Conservation (phyloP, 2,888 invertebrate genomes). For the Lasioglossum lativentre region DNA sequence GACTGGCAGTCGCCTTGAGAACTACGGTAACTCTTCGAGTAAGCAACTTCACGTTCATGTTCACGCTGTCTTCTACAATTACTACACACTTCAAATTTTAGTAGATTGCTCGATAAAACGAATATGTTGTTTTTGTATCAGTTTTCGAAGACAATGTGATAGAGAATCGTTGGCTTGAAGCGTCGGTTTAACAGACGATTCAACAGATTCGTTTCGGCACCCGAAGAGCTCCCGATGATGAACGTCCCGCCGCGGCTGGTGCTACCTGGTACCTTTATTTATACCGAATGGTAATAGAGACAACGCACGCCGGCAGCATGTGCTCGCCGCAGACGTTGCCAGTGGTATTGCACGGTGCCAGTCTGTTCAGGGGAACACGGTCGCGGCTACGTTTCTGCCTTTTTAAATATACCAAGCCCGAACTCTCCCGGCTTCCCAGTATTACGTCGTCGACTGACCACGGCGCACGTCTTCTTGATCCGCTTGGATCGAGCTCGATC, state of each 20-base stretch:
- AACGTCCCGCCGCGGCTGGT: neutral
- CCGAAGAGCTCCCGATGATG: neutral
- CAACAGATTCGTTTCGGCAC: neutral
- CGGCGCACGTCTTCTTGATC: conserved; percentile 62
- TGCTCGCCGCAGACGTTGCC: conserved; percentile 37
- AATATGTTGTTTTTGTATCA: too few species aligned
- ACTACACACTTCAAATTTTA: neutral
- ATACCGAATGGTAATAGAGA: conserved; percentile 7
- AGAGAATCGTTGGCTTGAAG: neutral
- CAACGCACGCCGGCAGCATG: conserved; percentile 27
- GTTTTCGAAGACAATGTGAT: neutral
- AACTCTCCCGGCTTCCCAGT: conserved; percentile 72
- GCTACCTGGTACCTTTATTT: conserved; percentile 26
- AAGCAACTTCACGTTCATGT: too few species aligned
- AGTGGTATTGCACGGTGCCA: conserved; percentile 40
- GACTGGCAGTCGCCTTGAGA: neutral
- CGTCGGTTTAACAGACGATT: neutral
- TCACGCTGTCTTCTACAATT: neutral
- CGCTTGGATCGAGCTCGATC: conserved; percentile 27
- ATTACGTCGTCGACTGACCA: conserved; percentile 74
- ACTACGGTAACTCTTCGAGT: neutral
- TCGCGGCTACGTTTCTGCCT: conserved; percentile 58
- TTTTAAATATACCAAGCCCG: conserved; percentile 78
- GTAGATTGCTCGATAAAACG: neutral
- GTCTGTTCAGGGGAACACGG: conserved; percentile 36